Conservation (phyloP, 2,797 vertebrate species). For the Platyrinchus mystaceus region DNA sequence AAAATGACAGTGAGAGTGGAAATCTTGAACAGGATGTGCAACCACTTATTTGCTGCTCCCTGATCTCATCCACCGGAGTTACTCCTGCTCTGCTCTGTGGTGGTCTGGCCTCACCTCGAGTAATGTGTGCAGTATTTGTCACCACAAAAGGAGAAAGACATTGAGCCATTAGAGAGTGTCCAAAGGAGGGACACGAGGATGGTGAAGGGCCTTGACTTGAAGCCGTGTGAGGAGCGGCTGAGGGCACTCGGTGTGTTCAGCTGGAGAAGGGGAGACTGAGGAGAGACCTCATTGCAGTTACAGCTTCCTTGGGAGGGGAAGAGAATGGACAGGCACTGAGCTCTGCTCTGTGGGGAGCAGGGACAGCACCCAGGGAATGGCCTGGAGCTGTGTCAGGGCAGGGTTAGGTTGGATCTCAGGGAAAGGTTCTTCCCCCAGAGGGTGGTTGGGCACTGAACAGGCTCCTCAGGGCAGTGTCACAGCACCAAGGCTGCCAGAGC, state of each 20-base stretch:
- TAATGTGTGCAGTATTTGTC: neutral
- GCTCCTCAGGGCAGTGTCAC: neutral
- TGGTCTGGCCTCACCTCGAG: neutral
- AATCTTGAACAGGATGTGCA: neutral
- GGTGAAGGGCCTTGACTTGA: neutral
- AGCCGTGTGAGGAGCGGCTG: neutral
- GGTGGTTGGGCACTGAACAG: neutral
- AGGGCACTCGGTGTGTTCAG: neutral
- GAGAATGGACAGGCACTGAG: neutral
- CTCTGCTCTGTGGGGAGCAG: neutral
- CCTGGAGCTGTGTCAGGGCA: neutral
- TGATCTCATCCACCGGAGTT: neutral
- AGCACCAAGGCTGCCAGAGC: accelerated
- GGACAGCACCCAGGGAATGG: neutral
- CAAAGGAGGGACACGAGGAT: neutral
- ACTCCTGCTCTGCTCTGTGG: neutral
- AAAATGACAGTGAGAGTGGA: neutral
- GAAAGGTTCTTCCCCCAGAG: neutral
- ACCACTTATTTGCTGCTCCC: neutral
- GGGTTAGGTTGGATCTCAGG: accelerated
- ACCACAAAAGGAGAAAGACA: neutral
- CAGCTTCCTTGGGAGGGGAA: accelerated
- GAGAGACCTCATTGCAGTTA: accelerated
- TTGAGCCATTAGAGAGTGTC: accelerated
- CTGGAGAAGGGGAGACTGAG: neutral